phyloP scores from a whole-genome alignment of 2,888 invertebrate genomes.

The Clitarchus hookeri region DNA sequence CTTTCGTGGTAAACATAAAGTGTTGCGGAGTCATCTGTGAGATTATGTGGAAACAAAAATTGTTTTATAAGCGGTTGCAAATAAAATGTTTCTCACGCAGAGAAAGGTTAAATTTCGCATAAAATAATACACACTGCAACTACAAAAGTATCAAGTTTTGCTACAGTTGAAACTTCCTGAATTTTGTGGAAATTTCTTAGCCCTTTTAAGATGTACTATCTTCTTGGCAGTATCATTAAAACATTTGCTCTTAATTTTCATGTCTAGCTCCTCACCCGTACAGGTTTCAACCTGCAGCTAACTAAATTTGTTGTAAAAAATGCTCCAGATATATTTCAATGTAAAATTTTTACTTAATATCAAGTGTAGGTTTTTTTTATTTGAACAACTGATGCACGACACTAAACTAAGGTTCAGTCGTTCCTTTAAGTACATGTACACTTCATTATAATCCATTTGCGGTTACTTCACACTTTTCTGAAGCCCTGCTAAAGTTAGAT shows the following conservation, averaged over 20 bases:
- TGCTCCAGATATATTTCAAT: neutral
- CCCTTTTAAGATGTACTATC: neutral
- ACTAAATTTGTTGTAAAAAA: neutral
- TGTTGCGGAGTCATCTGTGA: constrained; percentile 39
- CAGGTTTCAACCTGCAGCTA: neutral
- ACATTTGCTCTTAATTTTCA: too few relatives aligned
- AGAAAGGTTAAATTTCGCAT: constrained; percentile 47
- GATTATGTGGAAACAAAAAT: constrained; percentile 39
- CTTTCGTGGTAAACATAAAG: constrained; percentile 42
- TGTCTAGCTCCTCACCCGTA: too few relatives aligned
- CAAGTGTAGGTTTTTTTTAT: neutral
- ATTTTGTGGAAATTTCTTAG: neutral
- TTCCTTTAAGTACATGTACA: too few relatives aligned
- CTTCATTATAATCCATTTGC: too few relatives aligned
- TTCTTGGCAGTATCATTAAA: constrained; percentile 4
- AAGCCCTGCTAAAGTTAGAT: too few relatives aligned
- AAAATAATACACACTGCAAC: constrained; percentile 40
- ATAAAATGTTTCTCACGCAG: constrained; percentile 47
- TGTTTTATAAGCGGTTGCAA: constrained; percentile 43
- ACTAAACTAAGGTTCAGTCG: too few relatives aligned
- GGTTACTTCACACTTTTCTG: too few relatives aligned
- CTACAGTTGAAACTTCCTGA: neutral
- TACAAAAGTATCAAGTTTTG: neutral
- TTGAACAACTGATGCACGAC: neutral
- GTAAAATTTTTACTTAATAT: neutral